Evolutionary conservation across 2,113 vertebrate species (phyloP), one percentile per base, ranked within the genome.

Genomic region (Lethenteron reissneri): DNA sequence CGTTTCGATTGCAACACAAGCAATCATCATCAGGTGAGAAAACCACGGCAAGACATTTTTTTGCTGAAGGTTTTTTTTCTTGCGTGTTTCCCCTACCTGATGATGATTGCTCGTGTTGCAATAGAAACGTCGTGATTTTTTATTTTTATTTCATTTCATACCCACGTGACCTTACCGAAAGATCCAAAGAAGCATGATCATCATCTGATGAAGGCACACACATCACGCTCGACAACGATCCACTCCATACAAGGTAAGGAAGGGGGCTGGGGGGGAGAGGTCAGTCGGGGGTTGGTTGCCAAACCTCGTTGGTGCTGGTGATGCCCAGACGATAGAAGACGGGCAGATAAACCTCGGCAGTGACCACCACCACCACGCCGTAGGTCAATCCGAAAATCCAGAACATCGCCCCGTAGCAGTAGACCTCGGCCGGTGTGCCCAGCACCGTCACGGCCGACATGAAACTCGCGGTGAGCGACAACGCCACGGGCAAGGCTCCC

Each of bases 371-470:
- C 57, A 85, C 81, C 1, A 91, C 3, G 1, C 73, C 1, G 1
- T 88, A 92, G 62, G 88, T 77, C 72, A 95, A n/a, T 72, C 77
- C 78, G 5, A 85, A 88, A 76, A 84, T 71, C 72, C 76, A 78
- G 75, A 84, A 89, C n/a, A 79, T 74, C 70, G 83, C 82, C 69
- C 94, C 94, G 0, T 83, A 89, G 60, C 76, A 80, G 75, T 96
- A 97, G 21, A 96, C 83, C 78, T 97, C 94, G 0, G 86, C 80
- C 0, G 94, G 92, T 41, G 83, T 87, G 72, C 86, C 87, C 75
- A 97, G 82, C 72, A 97, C 81, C 0, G 88, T 90, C 80, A 97
- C 84, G 1, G 91, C 92, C 2, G 94, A 97, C 90, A 96, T 95
- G 78, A 97, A 97, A 81, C 89, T 95, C 79, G 90, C 91, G 0